Evolutionary conservation across 2,113 vertebrate genomes (phyloP), one percentile per base, ranked within the genome.

Genomic region (Ascaphus truei): DNA sequence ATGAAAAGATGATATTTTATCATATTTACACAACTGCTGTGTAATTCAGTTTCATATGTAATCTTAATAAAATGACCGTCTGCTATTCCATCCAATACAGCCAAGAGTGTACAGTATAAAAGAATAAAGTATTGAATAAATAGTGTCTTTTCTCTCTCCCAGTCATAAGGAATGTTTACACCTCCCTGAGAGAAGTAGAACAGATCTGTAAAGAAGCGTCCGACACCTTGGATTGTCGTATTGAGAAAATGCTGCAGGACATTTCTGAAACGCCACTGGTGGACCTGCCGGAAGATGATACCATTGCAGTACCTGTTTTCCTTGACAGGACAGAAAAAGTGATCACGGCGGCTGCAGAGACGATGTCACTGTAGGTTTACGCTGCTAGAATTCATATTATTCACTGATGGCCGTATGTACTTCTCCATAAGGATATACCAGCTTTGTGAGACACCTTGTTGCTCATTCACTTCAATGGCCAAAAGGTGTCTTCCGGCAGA

Each of bases 171-270:
- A 64, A 68, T 3, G 90, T 87, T 45, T 81, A 83, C 39, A 47
- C n/a, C 51, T 75, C 81, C 26, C 76, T 93, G 72, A 58, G 31
- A 20, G 76, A 90, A 13, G 13, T 94, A 81, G 76, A 88, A 37
- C 81, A 81, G 31, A 56, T 86, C 1, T 76, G 73, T 4, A 91
- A 85, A 62, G 77, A 76, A 29, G 80, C 75, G 0, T 18, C 68
- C 12, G 91, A 93, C 73, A 86, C 81, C 8, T 26, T 94, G 77
- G 90, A 93, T 71, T 93, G 89, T 73, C 88, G 90, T 43, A 83
- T 94, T 39, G 84, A 85, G 23, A 84, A 78, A 30, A 68, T 84
- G 63, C 75, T 93, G 25, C 64, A 79, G 15, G 72, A 71, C 62
- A 87, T 89, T 75, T 80, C 82, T 0, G 80, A 81, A 72, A 88